Base-by-base conservation (phyloP, 2,113 vertebrate genomes). In the Nesogale talazaci region DNA sequence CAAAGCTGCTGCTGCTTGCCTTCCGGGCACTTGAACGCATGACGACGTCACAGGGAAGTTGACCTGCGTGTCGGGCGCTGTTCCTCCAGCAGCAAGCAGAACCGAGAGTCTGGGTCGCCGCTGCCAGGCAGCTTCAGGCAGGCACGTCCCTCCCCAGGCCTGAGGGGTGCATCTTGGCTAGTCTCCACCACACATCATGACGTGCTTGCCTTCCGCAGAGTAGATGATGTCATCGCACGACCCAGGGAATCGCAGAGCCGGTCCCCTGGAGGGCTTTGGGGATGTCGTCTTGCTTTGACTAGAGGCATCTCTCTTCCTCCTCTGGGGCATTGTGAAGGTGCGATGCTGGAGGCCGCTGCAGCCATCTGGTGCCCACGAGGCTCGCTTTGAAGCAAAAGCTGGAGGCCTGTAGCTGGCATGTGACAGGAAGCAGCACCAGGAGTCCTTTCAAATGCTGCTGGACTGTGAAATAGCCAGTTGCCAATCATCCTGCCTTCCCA, bases 241-340 rank as follows among this genome's bases (percentile, higher is more conserved):
- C 78, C 89, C 92, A 79, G 77, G n/a, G 22, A 72, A 36, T 34
- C 29, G 2, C 4, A 29, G 14, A 46, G 27, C 75, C 12, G 46
- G 75, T 4, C 75, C 9, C 5, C 40, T 29, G 52, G 14, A 17
- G 42, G 52, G 52, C 76, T 84, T 23, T 69, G 61, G 81, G 81
- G 52, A 91, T 11, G 20, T 63, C 65, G 65, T 86, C 83, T 59
- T 77, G 34, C 59, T 90, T 84, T n/a, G 80, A 85, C 46, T 42
- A 78, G 42, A 40, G 40, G 31, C 82, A 22, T 76, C 75, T 78
- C 31, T 59, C 42, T 86, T 65, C 63, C 57, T 81, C 81, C 67
- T 91, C 79, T 25, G 67, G 87, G 74, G 78, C n/a, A 20, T 3
- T 0, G 2, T 40, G 74, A 86, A 88, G 69, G 17, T 16, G n/a